Conservation (phyloP, 2,113 vertebrate genomes). For the Corythornis vintsioides region DNA sequence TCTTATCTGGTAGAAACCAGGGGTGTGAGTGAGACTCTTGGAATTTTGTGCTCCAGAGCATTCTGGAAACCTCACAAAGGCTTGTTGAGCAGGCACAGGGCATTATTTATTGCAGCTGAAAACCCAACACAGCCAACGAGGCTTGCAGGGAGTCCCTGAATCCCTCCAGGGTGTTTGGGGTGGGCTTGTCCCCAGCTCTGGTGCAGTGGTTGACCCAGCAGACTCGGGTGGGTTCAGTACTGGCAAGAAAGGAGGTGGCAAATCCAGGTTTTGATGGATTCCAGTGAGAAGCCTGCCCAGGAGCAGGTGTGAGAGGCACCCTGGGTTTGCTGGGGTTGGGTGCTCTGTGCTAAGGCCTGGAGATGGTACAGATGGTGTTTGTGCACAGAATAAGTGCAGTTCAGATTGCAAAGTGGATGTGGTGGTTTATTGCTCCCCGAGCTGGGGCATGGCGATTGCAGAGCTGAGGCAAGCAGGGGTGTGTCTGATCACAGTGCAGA, state of each 20-base stretch:
- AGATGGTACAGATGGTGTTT: slow-evolving; percentile 43
- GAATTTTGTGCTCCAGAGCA: slow-evolving; percentile 12
- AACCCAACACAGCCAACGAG: neutral
- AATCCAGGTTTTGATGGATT: neutral
- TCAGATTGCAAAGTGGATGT: neutral
- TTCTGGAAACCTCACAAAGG: neutral
- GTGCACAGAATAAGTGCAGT: slow-evolving; percentile 22
- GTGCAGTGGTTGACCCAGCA: neutral
- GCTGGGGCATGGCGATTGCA: neutral
- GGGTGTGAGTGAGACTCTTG: neutral
- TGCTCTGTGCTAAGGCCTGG: slow-evolving; percentile 39
- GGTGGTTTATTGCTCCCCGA: slow-evolving; percentile 56
- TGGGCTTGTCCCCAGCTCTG: neutral
- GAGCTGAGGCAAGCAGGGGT: neutral
- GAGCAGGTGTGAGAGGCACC: neutral
- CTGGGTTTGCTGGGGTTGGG: neutral
- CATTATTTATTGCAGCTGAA: neutral
- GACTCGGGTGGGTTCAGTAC: neutral
- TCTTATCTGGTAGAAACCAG: neutral
- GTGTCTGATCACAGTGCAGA: neutral
- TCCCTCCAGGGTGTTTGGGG: neutral
- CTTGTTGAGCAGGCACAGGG: neutral
- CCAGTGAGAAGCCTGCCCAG: neutral
- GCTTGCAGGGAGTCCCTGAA: neutral
- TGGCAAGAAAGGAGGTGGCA: neutral